Percentiles rank a stretch among this genome's conserved stretches.
These are phyloP conservation scores for Phoxinus phoxinus DNA, from an alignment of 2,113 vertebrate species.

Conservation along the genomic window DNA sequence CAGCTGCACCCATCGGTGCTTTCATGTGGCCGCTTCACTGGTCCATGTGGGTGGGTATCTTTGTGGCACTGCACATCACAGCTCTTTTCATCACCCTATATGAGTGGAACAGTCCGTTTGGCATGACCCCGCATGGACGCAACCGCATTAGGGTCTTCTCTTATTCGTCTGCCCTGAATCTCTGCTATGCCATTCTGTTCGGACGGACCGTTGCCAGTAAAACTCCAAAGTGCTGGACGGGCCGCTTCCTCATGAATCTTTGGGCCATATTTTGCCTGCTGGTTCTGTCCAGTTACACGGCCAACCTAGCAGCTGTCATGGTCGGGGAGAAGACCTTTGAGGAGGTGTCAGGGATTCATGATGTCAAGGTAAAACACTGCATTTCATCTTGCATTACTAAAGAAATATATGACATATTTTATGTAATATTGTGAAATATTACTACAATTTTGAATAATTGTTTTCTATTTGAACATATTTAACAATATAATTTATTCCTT, in stretches of 20 bases:
- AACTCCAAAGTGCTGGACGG: constrained; percentile 94
- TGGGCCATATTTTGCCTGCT: constrained; percentile 98
- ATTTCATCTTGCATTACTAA: background rate
- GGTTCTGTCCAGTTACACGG: constrained; percentile 95
- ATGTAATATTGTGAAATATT: background rate
- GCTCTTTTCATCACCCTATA: constrained; percentile 95
- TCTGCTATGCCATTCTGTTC: constrained; percentile 96
- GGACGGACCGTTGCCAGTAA: constrained; percentile 93
- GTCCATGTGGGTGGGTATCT: constrained; percentile 97
- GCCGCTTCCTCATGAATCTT: constrained; percentile 96
- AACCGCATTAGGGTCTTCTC: constrained; percentile 92
- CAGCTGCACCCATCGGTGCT: constrained; percentile 88
- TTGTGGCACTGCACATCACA: constrained; percentile 88
- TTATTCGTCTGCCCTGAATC: constrained; percentile 94
- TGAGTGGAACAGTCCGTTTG: constrained; percentile 96
- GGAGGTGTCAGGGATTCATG: constrained; percentile 88
- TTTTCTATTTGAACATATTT: background rate
- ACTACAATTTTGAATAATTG: background rate
- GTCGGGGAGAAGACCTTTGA: constrained; percentile 91
- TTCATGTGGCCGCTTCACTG: constrained; percentile 98
- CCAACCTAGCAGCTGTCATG: constrained; percentile 93
- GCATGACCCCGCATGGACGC: constrained; percentile 91
- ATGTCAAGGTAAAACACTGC: constrained; percentile 82
- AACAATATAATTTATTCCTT: too few species aligned
- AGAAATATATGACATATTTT: background rate